These are phyloP conservation scores for Eospalax fontanierii DNA, from an alignment of 2,797 vertebrate species.

Conservation along the genomic window DNA sequence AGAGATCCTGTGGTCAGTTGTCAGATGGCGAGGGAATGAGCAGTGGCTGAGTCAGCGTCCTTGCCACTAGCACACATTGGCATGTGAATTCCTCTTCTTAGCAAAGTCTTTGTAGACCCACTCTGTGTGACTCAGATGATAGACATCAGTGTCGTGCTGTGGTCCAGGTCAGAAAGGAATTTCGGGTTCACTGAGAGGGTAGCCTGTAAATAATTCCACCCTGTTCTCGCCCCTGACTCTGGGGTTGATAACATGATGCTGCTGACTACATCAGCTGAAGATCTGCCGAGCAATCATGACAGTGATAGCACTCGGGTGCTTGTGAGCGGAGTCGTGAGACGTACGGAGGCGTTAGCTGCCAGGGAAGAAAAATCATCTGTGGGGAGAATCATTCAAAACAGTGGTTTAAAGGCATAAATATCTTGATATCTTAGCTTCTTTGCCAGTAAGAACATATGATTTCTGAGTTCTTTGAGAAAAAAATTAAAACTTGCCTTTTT, in stretches of 20 bases:
- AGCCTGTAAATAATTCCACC: not conserved
- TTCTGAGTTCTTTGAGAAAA: not conserved
- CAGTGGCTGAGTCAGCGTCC: not conserved
- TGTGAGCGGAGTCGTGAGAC: not conserved
- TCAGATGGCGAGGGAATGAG: not conserved
- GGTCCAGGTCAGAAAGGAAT: not conserved
- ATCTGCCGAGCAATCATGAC: not conserved
- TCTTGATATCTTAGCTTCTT: not conserved
- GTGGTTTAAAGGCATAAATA: not conserved
- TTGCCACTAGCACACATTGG: not conserved
- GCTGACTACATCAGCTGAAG: not conserved
- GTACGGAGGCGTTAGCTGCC: not conserved
- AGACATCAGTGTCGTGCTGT: not conserved
- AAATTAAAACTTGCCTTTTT: not conserved
- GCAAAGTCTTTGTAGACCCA: not conserved
- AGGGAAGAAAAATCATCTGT: not conserved
- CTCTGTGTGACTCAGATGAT: too few species aligned
- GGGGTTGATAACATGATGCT: not conserved
- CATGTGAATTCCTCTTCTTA: not conserved
- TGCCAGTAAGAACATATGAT: not conserved
- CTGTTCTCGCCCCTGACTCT: not conserved
- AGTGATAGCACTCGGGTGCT: rapidly evolving
- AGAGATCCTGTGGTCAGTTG: rapidly evolving
- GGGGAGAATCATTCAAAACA: not conserved
- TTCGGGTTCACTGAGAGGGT: not conserved